Evolutionary conservation across 2,797 vertebrate species (phyloP), one percentile per base, ranked within the genome.

Genomic region (Vespertilio murinus): DNA sequence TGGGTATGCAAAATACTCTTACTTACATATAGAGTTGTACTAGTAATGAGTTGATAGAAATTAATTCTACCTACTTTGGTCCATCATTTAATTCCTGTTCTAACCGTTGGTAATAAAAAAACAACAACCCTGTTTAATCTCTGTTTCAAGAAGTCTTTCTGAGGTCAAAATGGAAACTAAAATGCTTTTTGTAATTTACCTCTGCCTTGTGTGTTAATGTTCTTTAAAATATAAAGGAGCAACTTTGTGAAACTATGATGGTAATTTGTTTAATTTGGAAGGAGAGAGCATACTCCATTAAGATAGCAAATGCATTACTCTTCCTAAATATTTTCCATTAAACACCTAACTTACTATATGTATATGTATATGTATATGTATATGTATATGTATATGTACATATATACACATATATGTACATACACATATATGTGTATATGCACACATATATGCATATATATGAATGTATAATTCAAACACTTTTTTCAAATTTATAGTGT

Each of bases 141-240:
- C 45, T 94, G 45, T 89, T 83, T 75, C 81, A 95, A 90, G n/a
- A 96, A 93, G 49, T 2, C 87, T 77, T 95, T 97, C 77, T 92
- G 77, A 92, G 67, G n/a, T 82, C 93, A 35, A 87, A 74, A 45
- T 47, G 65, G 85, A 56, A 56, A 40, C 17, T 90, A 0, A 0
- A 40, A 65, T 89, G 5, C 70, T 94, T 97, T 74, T 84, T 96
- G 86, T 89, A 92, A 95, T 93, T 90, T 87, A 87, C 11, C 56
- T 92, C 61, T 45, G 35, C 25, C 11, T 59, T 12, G 30, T 70
- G 30, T 74, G 77, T 94, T 95, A 97, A 84, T 88, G 52, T 89
- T 97, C 71, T 85, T 96, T 91, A 78, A 91, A 93, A 64, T 85
- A 79, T 20, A 54, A 96, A 2, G 79, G 59, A 96, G 35, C 1